Percentiles rank a stretch among this genome's conserved stretches.
Conservation (phyloP, 2,888 invertebrate genomes). For the Aphidius colemani region DNA sequence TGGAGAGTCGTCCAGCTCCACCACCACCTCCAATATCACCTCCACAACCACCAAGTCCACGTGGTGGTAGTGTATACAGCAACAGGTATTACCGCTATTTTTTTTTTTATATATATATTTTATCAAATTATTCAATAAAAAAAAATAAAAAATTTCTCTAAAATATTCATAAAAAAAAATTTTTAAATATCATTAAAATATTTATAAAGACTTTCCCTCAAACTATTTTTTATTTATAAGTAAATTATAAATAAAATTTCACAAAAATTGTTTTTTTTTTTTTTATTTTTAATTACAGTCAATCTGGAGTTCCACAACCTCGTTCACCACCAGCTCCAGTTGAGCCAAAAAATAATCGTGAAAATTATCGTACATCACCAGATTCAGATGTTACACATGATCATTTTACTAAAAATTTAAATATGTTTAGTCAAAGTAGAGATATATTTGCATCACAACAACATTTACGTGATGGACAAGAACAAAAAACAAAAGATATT, state of each 20-base stretch:
- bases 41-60: slow-evolving; percentile 59
- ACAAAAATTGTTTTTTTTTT: too few relatives aligned
- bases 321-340: slow-evolving; percentile 72
- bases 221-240: neutral
- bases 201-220: neutral
- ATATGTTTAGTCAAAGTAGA: slow-evolving; percentile 56
- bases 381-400: slow-evolving; percentile 53
- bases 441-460: slow-evolving; percentile 55
- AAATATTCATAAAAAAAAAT: neutral
- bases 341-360: slow-evolving; percentile 62
- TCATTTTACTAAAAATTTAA: slow-evolving; percentile 54
- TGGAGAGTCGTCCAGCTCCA: slow-evolving; percentile 64
- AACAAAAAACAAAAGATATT: slow-evolving; percentile 49
- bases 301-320: slow-evolving; percentile 63
- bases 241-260: too few relatives aligned
- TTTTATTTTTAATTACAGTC: slow-evolving; percentile 43
- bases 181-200: neutral
- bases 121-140: slow-evolving; percentile 2
- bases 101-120: neutral
- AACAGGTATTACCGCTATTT: slow-evolving; percentile 51
- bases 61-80: slow-evolving; percentile 61
- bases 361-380: slow-evolving; percentile 49
- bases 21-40: slow-evolving; percentile 66
- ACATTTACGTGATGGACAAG: slow-evolving; percentile 50
- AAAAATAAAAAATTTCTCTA: slow-evolving; percentile 13